Evolutionary conservation across 2,888 invertebrate genomes (phyloP).

Genomic region (Drosophila suboccidentalis): DNA sequence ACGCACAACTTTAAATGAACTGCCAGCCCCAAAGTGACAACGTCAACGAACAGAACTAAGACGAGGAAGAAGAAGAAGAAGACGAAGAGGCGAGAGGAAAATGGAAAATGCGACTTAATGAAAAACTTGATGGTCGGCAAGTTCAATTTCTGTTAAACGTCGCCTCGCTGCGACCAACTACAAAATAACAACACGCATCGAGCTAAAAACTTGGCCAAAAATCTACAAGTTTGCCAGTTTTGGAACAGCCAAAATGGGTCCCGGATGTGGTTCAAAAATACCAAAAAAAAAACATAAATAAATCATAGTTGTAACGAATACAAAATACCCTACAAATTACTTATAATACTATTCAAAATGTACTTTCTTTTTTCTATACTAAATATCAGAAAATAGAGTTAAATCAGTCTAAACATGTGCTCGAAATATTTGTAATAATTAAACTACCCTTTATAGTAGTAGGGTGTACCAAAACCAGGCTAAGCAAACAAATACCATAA

Average conservation of each 20-base stretch:
- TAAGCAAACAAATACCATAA: conserved; percentile 24
- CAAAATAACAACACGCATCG: conserved; percentile 53
- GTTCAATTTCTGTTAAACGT: conserved; percentile 63
- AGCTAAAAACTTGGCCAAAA: conserved; percentile 49
- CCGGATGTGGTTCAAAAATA: conserved; percentile 65
- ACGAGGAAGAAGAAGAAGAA: not conserved
- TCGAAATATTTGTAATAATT: not conserved
- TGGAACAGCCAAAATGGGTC: conserved; percentile 63
- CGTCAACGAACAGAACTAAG: conserved; percentile 19
- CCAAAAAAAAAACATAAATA: conserved; percentile 36
- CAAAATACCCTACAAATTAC: conserved; percentile 33
- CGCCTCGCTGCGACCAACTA: conserved; percentile 39
- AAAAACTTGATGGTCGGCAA: conserved; percentile 60
- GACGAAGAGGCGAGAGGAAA: not conserved
- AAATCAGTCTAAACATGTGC: not conserved
- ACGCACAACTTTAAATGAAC: conserved; percentile 74
- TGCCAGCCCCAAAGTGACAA: conserved; percentile 65
- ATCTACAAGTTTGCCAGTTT: conserved; percentile 60
- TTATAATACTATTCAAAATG: not conserved
- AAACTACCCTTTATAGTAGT: not conserved
- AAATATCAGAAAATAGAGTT: not conserved
- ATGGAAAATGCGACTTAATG: conserved; percentile 53
- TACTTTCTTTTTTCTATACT: too few relatives aligned
- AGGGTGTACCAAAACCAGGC: not conserved
- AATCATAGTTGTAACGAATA: not conserved